Conservation (phyloP, 2,888 invertebrate species). For the Hypena proboscidalis region DNA sequence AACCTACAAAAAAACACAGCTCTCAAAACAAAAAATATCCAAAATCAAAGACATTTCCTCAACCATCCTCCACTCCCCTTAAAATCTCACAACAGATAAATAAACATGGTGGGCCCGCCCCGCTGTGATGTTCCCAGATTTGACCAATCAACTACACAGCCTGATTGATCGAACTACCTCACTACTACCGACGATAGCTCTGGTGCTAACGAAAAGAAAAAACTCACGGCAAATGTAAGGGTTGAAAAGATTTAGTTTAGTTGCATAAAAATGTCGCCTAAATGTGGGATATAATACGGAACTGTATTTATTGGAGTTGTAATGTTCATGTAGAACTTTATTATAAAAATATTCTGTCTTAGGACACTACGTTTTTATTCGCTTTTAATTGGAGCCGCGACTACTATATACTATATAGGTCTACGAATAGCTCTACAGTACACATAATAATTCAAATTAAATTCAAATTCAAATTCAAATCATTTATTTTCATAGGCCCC, state of each 20-base stretch:
- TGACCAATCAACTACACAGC: conserved; percentile 71
- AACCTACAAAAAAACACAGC: too few species aligned
- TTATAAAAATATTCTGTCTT: too few species aligned
- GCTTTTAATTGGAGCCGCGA: too few species aligned
- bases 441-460: too few species aligned
- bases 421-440: not conserved
- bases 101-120: conserved; percentile 58
- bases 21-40: too few species aligned
- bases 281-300: too few species aligned
- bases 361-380: too few species aligned
- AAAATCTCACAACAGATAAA: conserved; percentile 48
- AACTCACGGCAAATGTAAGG: conserved; percentile 11
- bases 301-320: too few species aligned
- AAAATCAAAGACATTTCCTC: conserved; percentile 5
- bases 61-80: conserved; percentile 34
- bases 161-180: conserved; percentile 35
- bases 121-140: conserved; percentile 75
- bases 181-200: conserved; percentile 29
- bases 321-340: too few species aligned
- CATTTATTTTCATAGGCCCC: too few species aligned
- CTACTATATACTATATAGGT: too few species aligned
- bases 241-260: conserved; percentile 2
- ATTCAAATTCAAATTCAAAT: too few species aligned
- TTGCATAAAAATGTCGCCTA: not conserved
- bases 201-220: conserved; percentile 34